Base-by-base conservation (phyloP, 2,797 vertebrate species). In the Pseudomugil gertrudae region DNA sequence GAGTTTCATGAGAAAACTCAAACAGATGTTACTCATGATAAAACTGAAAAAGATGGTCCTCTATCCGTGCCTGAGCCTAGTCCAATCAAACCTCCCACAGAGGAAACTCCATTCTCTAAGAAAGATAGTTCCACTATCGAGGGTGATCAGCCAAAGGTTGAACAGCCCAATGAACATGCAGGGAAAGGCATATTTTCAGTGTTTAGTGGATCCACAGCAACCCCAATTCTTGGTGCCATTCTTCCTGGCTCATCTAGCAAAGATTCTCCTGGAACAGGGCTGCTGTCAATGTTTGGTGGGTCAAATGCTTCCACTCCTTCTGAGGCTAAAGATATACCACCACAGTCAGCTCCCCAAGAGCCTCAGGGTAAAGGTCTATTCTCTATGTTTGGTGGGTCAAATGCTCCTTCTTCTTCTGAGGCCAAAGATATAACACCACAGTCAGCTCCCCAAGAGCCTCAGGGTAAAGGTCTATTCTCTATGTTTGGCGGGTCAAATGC, bases 281-380 rank as follows among this genome's bases (percentile, higher is more conserved):
- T 98, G 66, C 95, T 97, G 63, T 97, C 96, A 65, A 94, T 97
- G 84, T 95, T 98, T 85, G 92, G 91, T 78, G 91, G 87, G 59
- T 87, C 93, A 74, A 87, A 59, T 87, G 26, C 80, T 35, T 75
- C 85, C 67, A 68, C 82, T 65, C 67, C 84, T 77, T 40, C 82
- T 57, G 81, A 36, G 72, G 27, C 74, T 10, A 89, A 86, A 84
- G 82, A 78, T 0, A 70, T 69, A 57, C 38, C 65, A 13, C 64
- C 80, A 64, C 14, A 27, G 15, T 47, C 83, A 55, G 19, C 66
- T 23, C 59, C 78, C 56, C 88, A 92, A 80, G 93, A 94, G 17
- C 63, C 80, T 8, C 84, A 78, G 32, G 87, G 76, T 60, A 93
- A 93, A 73, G 86, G 91, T 3, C 75, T 94, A 24, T 92, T 94